phyloP scores from a whole-genome alignment of 2,888 invertebrate genomes.

The Podabrus alpinus region DNA sequence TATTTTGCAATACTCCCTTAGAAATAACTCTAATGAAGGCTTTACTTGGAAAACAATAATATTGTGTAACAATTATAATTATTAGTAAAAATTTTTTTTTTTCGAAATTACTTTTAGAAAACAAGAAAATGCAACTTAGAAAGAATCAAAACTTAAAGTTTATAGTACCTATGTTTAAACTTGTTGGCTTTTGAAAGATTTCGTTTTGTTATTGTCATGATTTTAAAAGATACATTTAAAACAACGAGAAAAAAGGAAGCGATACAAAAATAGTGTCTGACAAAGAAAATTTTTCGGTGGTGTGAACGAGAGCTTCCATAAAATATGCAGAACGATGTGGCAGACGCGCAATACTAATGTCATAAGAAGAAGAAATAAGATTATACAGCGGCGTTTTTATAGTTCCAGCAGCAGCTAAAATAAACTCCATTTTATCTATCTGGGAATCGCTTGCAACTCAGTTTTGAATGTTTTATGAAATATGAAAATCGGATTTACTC shows the following conservation, averaged over 20 bases:
- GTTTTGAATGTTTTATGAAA: constrained; percentile 27
- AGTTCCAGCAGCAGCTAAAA: constrained; percentile 28
- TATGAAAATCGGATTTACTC: constrained; percentile 24
- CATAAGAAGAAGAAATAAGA: constrained; percentile 41
- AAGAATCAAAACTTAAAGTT: not conserved
- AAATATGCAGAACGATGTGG: constrained; percentile 42
- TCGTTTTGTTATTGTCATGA: not conserved
- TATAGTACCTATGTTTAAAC: not conserved
- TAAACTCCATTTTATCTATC: constrained; percentile 29
- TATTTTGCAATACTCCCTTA: constrained; percentile 23
- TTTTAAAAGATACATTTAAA: not conserved
- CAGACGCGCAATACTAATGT: constrained; percentile 41
- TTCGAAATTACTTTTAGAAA: not conserved
- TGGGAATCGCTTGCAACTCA: constrained; percentile 14
- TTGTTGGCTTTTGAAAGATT: not conserved
- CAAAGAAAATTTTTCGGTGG: constrained; percentile 37
- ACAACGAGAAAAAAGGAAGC: constrained; percentile 1
- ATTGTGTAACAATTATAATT: constrained; percentile 25
- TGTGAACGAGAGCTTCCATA: constrained; percentile 36
- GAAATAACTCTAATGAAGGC: constrained; percentile 19
- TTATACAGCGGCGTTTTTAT: constrained; percentile 37
- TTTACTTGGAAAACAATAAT: constrained; percentile 8
- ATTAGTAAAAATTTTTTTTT: no score
- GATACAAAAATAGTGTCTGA: constrained; percentile 33
- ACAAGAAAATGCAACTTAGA: not conserved